Conservation (phyloP, 2,113 vertebrate species). For the Calidris pygmaea region DNA sequence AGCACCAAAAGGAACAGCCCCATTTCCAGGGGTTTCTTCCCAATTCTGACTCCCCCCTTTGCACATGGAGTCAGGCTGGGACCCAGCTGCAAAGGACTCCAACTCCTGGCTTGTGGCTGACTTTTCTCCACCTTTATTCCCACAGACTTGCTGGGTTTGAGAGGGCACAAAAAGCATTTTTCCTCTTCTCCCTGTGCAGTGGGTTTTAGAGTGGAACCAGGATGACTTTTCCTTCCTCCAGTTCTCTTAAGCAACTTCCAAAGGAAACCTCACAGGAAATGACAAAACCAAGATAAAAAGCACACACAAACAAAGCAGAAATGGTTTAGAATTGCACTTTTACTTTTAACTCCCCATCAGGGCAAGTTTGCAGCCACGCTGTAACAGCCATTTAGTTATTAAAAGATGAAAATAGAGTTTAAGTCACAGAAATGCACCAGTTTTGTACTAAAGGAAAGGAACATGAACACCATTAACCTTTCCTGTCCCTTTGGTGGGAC, state of each 20-base stretch:
- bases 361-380: too few species aligned
- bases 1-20: not conserved
- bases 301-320: too few species aligned
- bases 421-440: too few species aligned
- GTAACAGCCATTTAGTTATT: not conserved
- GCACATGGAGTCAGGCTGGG: not conserved
- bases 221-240: not conserved
- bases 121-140: not conserved
- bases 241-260: not conserved
- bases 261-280: not conserved
- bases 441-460: not conserved
- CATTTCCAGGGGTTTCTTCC: not conserved
- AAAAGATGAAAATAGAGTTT: not conserved
- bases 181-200: not conserved
- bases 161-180: not conserved
- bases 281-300: not conserved
- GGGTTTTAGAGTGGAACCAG: too few species aligned
- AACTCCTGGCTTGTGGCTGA: not conserved
- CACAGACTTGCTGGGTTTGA: not conserved
- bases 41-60: too few species aligned
- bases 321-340: not conserved
- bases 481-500: not conserved
- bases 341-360: not conserved
- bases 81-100: not conserved
- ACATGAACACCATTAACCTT: not conserved